Evolutionary conservation across 2,888 invertebrate species (phyloP), one percentile per base, ranked within the genome.

Genomic region (Drosophila barbarae): DNA sequence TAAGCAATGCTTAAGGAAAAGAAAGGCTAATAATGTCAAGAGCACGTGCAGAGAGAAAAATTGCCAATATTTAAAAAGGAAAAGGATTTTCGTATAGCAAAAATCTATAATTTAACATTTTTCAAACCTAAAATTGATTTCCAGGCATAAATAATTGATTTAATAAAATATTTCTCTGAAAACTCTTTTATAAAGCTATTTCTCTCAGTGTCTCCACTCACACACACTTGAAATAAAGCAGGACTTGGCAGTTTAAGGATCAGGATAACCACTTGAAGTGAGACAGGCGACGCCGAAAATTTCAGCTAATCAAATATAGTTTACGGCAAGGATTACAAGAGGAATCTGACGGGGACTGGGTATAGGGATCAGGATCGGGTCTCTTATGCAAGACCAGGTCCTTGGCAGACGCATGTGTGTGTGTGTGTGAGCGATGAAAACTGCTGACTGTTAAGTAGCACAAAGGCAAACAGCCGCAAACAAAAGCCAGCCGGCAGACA

Each of bases 381-480:
- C 57, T 49, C 53, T 77, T 72, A 79, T 80, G 76, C 74, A 75
- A 74, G 71, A 64, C 23, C 12, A 41, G 35, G 50, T 52, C 23
- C 50, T 39, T 52, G 49, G 28, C 10, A 36, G 26, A 39, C 23
- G 21, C 28, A 42, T 57, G 28, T 30, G 52, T 53, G 44, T 18
- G 18, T 18, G 18, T 58, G 52, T 60, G 50, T 71, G 64, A 65
- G 71, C 66, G 59, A 59, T 63, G 67, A 53, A 70, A 83, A 80
- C 61, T 75, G 78, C 81, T 75, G 84, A 81, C 81, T 78, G 79
- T 84, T 80, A 80, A 80, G 79, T 80, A 80, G 79, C 84, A 80
- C 79, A 80, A 80, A 80, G 79, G 79, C 82, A 80, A 80, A 80
- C 76, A 84, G 82, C 84, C 79, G 82, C 84, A 84, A 71, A 80